A percentile compares a stretch with the other conserved stretches of the same genome.
Evolutionary conservation across 1,140 invertebrate species (phyloP).

Genomic region (Lucilia sericata): DNA sequence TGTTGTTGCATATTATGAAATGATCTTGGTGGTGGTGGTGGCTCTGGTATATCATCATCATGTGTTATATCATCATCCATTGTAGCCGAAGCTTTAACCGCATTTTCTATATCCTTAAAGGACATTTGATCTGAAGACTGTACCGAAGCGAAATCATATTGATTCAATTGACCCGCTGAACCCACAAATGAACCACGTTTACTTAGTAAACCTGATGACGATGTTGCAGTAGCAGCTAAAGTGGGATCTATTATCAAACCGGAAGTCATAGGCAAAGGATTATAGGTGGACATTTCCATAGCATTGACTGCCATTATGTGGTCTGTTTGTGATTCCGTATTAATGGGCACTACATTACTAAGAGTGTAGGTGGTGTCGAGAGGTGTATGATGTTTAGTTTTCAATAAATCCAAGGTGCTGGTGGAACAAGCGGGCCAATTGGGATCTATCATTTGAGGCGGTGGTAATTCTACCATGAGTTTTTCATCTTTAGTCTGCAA

Average conservation of each 20-base stretch:
- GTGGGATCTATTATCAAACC: constrained; percentile 28
- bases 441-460: constrained; percentile 63
- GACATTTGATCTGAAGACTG: constrained; percentile 69
- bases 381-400: constrained; percentile 53
- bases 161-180: constrained; percentile 46
- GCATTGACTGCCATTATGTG: constrained; percentile 44
- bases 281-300: constrained; percentile 62
- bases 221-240: not conserved
- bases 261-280: constrained; percentile 25
- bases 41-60: constrained; percentile 75
- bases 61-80: constrained; percentile 63
- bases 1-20: constrained; percentile 60
- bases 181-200: constrained; percentile 61
- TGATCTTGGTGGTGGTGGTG: constrained; percentile 76
- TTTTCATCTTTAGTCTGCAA: constrained; percentile 73
- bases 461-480: constrained; percentile 73
- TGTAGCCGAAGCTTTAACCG: constrained; percentile 68
- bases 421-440: constrained; percentile 59
- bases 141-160: constrained; percentile 63
- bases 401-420: constrained; percentile 62
- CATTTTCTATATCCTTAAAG: constrained; percentile 69
- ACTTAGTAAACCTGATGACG: constrained; percentile 52
- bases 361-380: not conserved
- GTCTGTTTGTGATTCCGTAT: not conserved
- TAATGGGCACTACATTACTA: not conserved